Percentiles rank a stretch among this genome's conserved stretches.
Evolutionary conservation across 2,113 vertebrate genomes (phyloP).

Genomic region (Poeciliopsis turrubarensis): DNA sequence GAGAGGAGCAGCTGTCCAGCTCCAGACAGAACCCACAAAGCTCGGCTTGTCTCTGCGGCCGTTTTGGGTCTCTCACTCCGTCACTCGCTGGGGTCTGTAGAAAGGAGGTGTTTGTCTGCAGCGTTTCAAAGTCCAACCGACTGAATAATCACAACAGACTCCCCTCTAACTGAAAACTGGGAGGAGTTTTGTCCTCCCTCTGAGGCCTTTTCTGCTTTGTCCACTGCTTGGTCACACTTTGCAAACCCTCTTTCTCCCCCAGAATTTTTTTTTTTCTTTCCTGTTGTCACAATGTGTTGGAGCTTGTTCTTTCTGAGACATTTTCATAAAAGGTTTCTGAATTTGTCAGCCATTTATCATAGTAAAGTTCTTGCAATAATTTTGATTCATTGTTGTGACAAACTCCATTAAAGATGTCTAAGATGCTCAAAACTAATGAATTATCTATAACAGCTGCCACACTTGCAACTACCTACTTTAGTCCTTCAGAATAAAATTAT

Average conservation of each 20-base stretch:
- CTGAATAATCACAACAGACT: constrained; percentile 62
- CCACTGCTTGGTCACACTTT: constrained; percentile 60
- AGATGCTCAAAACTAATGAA: no score
- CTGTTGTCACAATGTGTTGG: constrained; percentile 33
- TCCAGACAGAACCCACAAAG: constrained; percentile 68
- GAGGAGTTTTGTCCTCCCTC: constrained; percentile 54
- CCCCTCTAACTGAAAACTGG: constrained; percentile 49
- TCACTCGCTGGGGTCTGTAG: constrained; percentile 42
- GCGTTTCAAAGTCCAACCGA: constrained; percentile 56
- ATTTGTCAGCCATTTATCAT: no score
- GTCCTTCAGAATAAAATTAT: no score
- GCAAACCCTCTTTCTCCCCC: not conserved
- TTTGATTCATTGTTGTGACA: no score
- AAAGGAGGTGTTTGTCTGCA: constrained; percentile 68
- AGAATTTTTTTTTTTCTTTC: not conserved
- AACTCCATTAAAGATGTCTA: no score
- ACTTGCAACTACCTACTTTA: no score
- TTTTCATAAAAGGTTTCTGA: no score
- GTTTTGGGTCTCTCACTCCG: constrained; percentile 37
- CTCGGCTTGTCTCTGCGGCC: constrained; percentile 54
- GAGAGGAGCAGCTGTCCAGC: constrained; percentile 69
- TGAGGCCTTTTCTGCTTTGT: constrained; percentile 62
- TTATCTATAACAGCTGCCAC: no score
- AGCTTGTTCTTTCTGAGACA: constrained; percentile 15
- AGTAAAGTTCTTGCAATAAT: no score